phyloP scores from a whole-genome alignment of 2,797 vertebrate genomes.

The Tokudaia tokunoshimensis region DNA sequence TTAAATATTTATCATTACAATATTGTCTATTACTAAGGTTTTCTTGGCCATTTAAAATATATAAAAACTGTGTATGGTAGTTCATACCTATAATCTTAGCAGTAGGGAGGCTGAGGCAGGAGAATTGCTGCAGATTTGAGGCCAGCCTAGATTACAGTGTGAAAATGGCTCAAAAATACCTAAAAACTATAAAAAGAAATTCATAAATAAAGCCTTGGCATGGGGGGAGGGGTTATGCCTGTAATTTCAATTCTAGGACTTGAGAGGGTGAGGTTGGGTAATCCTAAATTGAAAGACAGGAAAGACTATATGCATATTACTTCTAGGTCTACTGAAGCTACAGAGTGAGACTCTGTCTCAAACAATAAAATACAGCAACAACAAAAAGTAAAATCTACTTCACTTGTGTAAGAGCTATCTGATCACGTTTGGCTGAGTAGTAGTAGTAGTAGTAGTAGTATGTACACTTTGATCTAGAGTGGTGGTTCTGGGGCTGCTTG shows the following conservation, averaged over 20 bases:
- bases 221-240: neutral
- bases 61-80: neutral
- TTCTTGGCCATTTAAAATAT: neutral
- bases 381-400: constrained; percentile 21
- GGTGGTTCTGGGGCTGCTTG: neutral
- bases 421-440: neutral
- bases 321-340: neutral
- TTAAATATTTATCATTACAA: constrained; percentile 47
- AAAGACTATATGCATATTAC: neutral
- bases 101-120: neutral
- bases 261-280: neutral
- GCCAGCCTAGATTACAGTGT: neutral
- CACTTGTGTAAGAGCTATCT: neutral
- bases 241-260: neutral
- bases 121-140: neutral
- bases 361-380: neutral
- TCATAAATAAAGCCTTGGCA: neutral
- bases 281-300: neutral
- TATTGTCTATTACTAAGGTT: neutral
- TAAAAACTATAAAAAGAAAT: neutral
- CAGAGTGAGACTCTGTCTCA: neutral
- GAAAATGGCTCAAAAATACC: neutral
- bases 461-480: neutral
- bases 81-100: neutral
- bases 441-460: neutral